These are phyloP conservation scores for Platalea minor DNA, from an alignment of 2,797 vertebrate species.

Conservation along the genomic window DNA sequence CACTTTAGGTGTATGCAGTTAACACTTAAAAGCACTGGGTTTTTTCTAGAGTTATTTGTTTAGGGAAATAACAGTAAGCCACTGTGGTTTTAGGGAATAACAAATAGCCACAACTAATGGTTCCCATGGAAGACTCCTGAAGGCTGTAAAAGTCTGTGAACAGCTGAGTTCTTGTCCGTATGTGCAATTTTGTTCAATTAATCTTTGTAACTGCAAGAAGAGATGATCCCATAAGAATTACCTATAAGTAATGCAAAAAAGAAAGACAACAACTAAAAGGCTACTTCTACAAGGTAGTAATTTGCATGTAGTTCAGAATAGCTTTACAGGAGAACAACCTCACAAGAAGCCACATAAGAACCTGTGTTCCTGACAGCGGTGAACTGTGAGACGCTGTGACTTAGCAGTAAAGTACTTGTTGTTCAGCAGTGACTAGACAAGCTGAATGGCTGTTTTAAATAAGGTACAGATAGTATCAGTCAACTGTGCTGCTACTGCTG, in stretches of 20 bases:
- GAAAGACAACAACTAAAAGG: not conserved
- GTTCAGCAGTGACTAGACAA: not conserved
- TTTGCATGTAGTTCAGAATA: not conserved
- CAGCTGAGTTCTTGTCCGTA: not conserved
- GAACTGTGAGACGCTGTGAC: not conserved
- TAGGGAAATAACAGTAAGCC: slow-evolving; percentile 24
- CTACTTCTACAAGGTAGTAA: not conserved
- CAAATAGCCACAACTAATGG: slow-evolving; percentile 46
- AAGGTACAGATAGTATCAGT: not conserved
- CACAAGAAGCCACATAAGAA: not conserved
- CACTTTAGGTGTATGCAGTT: not conserved
- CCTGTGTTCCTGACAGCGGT: not conserved
- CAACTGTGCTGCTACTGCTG: not conserved
- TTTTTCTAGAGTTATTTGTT: slow-evolving; percentile 29
- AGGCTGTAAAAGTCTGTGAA: not conserved
- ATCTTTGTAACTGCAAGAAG: not conserved
- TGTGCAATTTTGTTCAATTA: not conserved
- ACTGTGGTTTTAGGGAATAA: slow-evolving; percentile 57
- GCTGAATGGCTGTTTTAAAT: slow-evolving; percentile 6
- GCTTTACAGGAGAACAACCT: not conserved
- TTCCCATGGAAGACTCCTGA: not conserved
- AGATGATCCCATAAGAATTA: not conserved
- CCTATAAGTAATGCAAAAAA: not conserved
- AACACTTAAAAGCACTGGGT: not conserved
- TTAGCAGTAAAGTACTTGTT: slow-evolving; percentile 32